Percentiles rank a stretch among this genome's conserved stretches.
These are phyloP conservation scores for Drosophila subobscura DNA, from an alignment of 1,140 invertebrate genomes.

Conservation along the genomic window DNA sequence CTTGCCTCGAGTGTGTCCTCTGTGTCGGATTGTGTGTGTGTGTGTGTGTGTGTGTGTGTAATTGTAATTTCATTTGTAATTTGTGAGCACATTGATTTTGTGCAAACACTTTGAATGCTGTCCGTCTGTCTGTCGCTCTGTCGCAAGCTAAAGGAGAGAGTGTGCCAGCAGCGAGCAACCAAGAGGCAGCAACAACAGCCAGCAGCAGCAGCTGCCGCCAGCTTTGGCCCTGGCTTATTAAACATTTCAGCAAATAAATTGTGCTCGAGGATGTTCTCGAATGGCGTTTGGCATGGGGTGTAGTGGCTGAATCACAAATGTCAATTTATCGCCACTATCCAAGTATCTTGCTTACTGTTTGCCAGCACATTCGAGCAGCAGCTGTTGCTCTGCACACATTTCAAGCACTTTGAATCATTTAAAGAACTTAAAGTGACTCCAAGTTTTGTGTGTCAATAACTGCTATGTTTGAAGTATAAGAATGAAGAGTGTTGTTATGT, in stretches of 20 bases:
- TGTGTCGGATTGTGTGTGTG: too few relatives aligned
- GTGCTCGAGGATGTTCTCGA: neutral
- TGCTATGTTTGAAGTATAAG: too few relatives aligned
- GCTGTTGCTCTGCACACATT: conserved; percentile 16
- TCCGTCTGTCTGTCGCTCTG: too few relatives aligned
- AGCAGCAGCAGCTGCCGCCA: conserved; percentile 19
- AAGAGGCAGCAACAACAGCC: neutral
- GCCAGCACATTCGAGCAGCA: conserved; percentile 22
- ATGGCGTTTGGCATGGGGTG: neutral
- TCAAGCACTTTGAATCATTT: neutral
- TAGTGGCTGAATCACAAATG: conserved; percentile 38
- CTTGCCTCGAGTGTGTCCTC: conserved; percentile 12
- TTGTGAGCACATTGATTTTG: conserved; percentile 52
- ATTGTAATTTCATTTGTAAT: conserved; percentile 55
- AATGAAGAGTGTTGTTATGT: too few relatives aligned
- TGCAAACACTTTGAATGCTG: conserved; percentile 38
- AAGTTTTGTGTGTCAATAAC: neutral
- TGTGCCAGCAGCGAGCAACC: neutral
- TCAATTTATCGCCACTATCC: conserved; percentile 52
- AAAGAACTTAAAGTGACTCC: conserved; percentile 2
- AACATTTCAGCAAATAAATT: conserved; percentile 59
- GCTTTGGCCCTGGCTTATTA: conserved; percentile 29
- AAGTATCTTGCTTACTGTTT: conserved; percentile 4
- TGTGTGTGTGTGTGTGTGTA: neutral
- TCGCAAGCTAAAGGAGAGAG: too few relatives aligned